These are phyloP conservation scores for Archilochus colubris DNA, from an alignment of 2,113 vertebrate species.

Conservation along the genomic window DNA sequence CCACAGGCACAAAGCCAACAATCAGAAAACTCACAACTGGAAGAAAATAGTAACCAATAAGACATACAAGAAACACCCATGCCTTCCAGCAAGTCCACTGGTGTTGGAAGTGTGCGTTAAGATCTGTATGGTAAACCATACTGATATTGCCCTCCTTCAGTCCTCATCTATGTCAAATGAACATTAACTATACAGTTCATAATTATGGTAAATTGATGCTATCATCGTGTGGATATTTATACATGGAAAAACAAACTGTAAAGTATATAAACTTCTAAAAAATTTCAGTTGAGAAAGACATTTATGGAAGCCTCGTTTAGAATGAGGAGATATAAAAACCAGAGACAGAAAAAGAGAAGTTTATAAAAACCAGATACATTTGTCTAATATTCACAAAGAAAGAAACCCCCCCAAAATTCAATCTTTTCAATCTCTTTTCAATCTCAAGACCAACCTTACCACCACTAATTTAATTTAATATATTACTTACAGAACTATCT, in stretches of 20 bases:
- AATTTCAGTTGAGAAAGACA: background rate
- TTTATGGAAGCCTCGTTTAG: background rate
- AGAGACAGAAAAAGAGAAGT: background rate
- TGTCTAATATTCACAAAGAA: background rate
- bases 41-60: background rate
- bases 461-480: background rate
- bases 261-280: background rate
- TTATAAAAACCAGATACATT: background rate
- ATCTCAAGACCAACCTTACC: background rate
- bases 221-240: background rate
- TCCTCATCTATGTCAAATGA: background rate
- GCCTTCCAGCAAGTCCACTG: background rate
- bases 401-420: background rate
- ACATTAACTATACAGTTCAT: background rate
- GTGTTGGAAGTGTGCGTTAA: background rate
- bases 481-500: background rate
- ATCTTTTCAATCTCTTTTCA: background rate
- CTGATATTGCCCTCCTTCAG: background rate
- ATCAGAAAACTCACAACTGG: background rate
- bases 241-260: background rate
- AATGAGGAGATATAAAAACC: background rate
- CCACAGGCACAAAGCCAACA: too few species aligned
- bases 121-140: background rate
- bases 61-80: background rate
- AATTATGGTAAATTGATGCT: background rate